Conservation (phyloP, 2,888 invertebrate species). For the Catocala sponsa region DNA sequence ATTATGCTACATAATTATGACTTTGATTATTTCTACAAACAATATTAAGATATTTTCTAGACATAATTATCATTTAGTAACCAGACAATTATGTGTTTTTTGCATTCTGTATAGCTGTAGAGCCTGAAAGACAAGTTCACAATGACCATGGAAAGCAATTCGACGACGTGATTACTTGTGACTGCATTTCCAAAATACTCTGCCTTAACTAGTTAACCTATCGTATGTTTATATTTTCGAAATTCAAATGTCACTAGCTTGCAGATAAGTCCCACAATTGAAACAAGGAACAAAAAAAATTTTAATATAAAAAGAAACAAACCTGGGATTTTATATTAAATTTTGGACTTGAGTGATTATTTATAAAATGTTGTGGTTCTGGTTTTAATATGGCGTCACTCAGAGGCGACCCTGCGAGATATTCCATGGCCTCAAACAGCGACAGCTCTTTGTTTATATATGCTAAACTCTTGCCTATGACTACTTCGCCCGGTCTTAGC, state of each 20-base stretch:
- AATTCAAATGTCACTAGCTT: too few species aligned
- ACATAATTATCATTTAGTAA: too few species aligned
- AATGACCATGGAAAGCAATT: too few species aligned
- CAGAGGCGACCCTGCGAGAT: conserved; percentile 88
- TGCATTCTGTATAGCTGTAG: too few species aligned
- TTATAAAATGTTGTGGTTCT: conserved; percentile 74
- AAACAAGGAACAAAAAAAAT: too few species aligned
- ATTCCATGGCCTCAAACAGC: conserved; percentile 89
- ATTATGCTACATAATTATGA: neutral
- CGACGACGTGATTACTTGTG: too few species aligned
- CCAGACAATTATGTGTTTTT: too few species aligned
- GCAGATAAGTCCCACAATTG: too few species aligned
- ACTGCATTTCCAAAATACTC: too few species aligned
- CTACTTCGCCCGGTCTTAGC: conserved; percentile 68
- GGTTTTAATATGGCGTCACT: conserved; percentile 89
- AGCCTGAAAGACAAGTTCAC: too few species aligned
- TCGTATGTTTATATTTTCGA: too few species aligned
- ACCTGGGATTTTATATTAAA: conserved; percentile 68
- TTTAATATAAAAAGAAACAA: conserved; percentile 26
- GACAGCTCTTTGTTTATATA: conserved; percentile 84
- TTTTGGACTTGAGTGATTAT: conserved; percentile 33
- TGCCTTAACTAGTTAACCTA: too few species aligned
- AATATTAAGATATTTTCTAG: neutral
- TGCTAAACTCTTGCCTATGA: conserved; percentile 65
- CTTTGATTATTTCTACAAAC: neutral